Conservation (phyloP, 1,140 invertebrate genomes). For the Danaus plexippus region DNA sequence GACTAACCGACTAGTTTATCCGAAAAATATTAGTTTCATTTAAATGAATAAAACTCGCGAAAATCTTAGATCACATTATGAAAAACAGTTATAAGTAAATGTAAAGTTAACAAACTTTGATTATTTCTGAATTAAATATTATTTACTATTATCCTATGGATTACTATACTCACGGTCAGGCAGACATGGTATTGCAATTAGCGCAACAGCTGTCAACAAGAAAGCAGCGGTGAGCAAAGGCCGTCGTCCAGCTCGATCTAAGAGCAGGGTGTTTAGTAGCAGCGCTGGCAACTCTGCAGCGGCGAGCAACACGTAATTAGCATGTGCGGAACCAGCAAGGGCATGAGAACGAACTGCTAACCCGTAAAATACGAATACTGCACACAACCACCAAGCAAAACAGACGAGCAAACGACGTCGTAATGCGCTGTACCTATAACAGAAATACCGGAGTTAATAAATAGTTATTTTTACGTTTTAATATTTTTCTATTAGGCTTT, state of each 20-base stretch:
- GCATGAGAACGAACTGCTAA: constrained; percentile 52
- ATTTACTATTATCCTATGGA: no score
- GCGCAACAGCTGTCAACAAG: constrained; percentile 40
- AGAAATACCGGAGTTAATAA: not conserved
- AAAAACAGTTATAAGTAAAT: no score
- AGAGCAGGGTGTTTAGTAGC: constrained; percentile 46
- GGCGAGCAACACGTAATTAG: constrained; percentile 55
- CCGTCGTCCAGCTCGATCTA: constrained; percentile 48
- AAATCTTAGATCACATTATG: no score
- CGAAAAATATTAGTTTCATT: no score
- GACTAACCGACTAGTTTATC: no score
- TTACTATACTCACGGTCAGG: constrained; percentile 31
- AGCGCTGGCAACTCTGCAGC: constrained; percentile 54
- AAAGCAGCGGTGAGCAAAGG: constrained; percentile 50
- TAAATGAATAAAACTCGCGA: no score
- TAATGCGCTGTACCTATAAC: constrained; percentile 40
- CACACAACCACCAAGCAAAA: constrained; percentile 54
- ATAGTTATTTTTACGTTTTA: not conserved
- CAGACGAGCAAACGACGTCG: constrained; percentile 46
- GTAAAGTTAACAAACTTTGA: no score
- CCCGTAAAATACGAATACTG: constrained; percentile 61
- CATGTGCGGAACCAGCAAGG: constrained; percentile 45
- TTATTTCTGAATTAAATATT: no score
- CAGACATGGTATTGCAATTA: constrained; percentile 41
- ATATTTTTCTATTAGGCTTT: not conserved